These are phyloP conservation scores for Melanaphis sacchari DNA, from an alignment of 1,140 invertebrate genomes.

Conservation along the genomic window DNA sequence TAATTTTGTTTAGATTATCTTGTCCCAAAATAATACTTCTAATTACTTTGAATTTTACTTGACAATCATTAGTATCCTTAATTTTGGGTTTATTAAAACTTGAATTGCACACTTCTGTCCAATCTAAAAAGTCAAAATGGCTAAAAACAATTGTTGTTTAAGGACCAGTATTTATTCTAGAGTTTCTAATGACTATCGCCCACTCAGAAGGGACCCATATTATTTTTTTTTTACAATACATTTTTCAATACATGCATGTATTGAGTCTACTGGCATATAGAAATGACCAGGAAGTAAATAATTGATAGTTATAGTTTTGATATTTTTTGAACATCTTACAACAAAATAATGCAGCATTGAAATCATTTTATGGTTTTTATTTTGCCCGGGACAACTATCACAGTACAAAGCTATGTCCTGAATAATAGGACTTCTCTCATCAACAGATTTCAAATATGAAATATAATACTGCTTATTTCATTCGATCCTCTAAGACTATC, in stretches of 20 bases:
- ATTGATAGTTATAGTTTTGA: slow-evolving; percentile 43
- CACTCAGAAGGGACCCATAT: slow-evolving; percentile 58
- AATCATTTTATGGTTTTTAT: slow-evolving; percentile 42
- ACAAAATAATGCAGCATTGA: slow-evolving; percentile 24
- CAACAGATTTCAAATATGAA: slow-evolving; percentile 40
- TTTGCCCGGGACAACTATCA: slow-evolving; percentile 31
- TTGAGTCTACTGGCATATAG: slow-evolving; percentile 43
- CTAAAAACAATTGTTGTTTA: slow-evolving; percentile 53
- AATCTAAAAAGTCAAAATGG: slow-evolving; percentile 18
- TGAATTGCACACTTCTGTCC: slow-evolving; percentile 22
- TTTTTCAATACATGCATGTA: slow-evolving; percentile 44
- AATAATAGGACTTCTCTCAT: neutral
- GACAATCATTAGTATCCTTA: slow-evolving; percentile 13
- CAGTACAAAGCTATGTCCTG: slow-evolving; percentile 15
- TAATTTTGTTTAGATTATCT: neutral
- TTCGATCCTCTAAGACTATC: slow-evolving; percentile 17
- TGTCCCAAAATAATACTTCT: slow-evolving; percentile 27
- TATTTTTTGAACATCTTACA: slow-evolving; percentile 18
- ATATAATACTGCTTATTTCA: slow-evolving; percentile 2
- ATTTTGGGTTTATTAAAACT: slow-evolving; percentile 23
- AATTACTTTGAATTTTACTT: slow-evolving; percentile 17
- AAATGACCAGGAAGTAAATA: slow-evolving; percentile 39
- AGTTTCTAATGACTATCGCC: slow-evolving; percentile 36
- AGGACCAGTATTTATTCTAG: slow-evolving; percentile 45
- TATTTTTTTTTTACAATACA: slow-evolving; percentile 40